Conservation (phyloP, 2,797 vertebrate genomes). For the Neomorphus geoffroyi region DNA sequence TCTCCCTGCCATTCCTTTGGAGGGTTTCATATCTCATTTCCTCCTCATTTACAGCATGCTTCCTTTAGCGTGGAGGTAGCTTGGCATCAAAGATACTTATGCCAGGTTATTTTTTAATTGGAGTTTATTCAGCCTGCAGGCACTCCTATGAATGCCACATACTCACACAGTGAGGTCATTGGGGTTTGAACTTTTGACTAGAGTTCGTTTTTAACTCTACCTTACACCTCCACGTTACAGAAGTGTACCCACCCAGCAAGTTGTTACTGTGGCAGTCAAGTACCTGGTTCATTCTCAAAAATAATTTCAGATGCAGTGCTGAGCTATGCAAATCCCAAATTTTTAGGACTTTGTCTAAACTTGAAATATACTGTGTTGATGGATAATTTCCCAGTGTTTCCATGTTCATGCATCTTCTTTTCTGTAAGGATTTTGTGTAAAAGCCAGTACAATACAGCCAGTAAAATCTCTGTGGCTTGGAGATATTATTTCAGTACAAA, state of each 20-base stretch:
- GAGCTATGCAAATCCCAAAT: background rate
- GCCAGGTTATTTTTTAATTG: conserved; percentile 11
- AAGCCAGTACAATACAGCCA: background rate
- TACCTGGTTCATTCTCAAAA: background rate
- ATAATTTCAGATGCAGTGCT: background rate
- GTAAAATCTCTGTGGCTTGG: background rate
- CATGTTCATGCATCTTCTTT: background rate
- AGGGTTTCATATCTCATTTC: background rate
- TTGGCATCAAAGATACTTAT: background rate
- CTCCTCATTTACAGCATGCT: background rate
- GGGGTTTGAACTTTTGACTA: conserved; percentile 28
- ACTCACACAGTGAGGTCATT: background rate
- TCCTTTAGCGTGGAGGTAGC: background rate
- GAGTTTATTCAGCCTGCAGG: background rate
- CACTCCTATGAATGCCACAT: background rate
- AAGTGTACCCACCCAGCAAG: background rate
- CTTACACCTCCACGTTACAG: fast-evolving
- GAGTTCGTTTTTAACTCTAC: background rate
- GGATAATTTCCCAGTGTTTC: background rate
- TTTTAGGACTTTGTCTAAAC: background rate
- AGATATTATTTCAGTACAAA: background rate
- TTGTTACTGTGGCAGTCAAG: background rate
- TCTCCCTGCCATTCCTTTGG: background rate
- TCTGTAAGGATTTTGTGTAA: background rate
- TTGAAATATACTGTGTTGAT: background rate